Conservation (phyloP, 2,888 invertebrate species). For the Terebella lapidaria region DNA sequence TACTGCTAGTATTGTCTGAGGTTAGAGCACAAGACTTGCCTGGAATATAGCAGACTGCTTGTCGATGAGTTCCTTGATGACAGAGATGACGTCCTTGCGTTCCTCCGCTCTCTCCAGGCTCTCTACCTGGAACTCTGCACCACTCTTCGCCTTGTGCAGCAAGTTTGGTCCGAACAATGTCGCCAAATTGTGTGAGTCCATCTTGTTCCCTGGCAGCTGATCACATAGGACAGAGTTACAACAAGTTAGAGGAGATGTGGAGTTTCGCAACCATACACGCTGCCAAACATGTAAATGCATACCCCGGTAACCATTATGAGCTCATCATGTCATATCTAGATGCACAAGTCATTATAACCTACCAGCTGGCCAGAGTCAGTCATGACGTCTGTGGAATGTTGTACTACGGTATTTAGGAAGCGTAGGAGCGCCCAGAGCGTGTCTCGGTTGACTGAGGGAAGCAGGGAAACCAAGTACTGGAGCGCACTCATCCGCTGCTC, state of each 20-base stretch:
- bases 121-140: slow-evolving; percentile 50
- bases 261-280: background rate
- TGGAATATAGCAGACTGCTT: slow-evolving; percentile 69
- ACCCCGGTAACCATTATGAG: background rate
- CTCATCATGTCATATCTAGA: background rate
- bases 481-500: slow-evolving; percentile 72
- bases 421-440: slow-evolving; percentile 77
- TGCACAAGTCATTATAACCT: background rate
- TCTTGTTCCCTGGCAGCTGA: slow-evolving; percentile 78
- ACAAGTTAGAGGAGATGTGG: too few species aligned
- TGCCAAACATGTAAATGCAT: background rate
- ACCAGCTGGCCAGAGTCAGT: slow-evolving; percentile 48
- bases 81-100: slow-evolving; percentile 83
- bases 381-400: slow-evolving; percentile 66
- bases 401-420: slow-evolving; percentile 74
- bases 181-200: slow-evolving; percentile 88
- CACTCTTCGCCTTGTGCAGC: slow-evolving; percentile 61
- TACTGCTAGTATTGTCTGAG: too few species aligned
- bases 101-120: slow-evolving; percentile 60
- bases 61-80: slow-evolving; percentile 63
- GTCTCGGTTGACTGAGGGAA: slow-evolving; percentile 83
- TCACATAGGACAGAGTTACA: slow-evolving; percentile 1
- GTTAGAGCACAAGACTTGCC: too few species aligned
- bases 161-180: slow-evolving; percentile 92
- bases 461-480: slow-evolving; percentile 75